Evolutionary conservation across 1,140 invertebrate species (phyloP), one percentile per base, ranked within the genome.

Genomic region (Drosophila navojoa): DNA sequence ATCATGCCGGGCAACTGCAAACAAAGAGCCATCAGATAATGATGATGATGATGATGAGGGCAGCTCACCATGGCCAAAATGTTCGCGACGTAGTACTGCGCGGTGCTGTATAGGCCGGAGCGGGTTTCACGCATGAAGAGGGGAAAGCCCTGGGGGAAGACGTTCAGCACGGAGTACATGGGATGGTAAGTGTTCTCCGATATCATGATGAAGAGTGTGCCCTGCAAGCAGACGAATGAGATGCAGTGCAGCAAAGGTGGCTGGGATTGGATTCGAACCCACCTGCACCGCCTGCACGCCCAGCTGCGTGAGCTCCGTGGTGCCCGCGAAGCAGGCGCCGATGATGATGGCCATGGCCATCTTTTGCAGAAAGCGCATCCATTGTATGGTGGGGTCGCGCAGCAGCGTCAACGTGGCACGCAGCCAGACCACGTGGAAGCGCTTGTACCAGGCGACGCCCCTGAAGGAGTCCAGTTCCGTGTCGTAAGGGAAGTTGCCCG

Each of bases 101-200:
- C 94, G 1, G 95, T 94, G 0, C 94, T 92, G 89, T 97, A 98
- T 47, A 97, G 92, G 25, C 96, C 96, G 25, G 95, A 95, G 68
- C 95, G 94, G 75, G 96, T 94, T 91, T 98, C 97, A 50, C 96
- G 92, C 40, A 96, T 92, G 77, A 97, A 95, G 15, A 97, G 91
- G 0, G 97, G 96, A 60, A 96, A 94, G 80, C 96, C 95, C 76
- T 95, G 94, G 0, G 97, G 97, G 79, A 97, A 96, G 67, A 96
- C 93, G 63, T 95, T 94, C 5, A 98, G 93, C 1, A 96, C 96
- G 0, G 96, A 95, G 90, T 97, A 97, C 96, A 97, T 97, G 0
- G 96, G 96, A 49, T 95, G 95, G 92, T 97, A 98, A 4, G 96
- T 96, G 79, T 97, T 97, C 93, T 98, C 97, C 0, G 96, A 95